Evolutionary conservation across 2,888 invertebrate genomes (phyloP).

Genomic region (Lithophane semibrunnea): DNA sequence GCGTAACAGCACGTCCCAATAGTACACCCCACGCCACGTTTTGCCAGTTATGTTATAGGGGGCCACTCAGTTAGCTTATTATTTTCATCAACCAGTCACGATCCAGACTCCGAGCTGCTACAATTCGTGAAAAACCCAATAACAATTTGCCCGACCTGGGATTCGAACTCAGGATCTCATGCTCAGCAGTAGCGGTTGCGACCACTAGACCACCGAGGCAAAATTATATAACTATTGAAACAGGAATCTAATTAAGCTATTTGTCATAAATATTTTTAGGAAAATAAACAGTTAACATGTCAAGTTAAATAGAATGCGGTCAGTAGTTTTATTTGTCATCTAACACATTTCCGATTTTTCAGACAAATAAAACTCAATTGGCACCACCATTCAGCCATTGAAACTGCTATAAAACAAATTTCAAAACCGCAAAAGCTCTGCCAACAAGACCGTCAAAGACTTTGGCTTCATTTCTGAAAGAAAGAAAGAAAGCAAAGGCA

Average conservation of each 20-base stretch:
- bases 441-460: slow-evolving; percentile 45
- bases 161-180: neutral
- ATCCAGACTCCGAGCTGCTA: neutral
- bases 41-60: neutral
- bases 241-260: neutral
- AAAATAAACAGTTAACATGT: slow-evolving; percentile 3
- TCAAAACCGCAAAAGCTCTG: slow-evolving; percentile 41
- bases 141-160: neutral
- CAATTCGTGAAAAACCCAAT: too few relatives aligned
- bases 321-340: slow-evolving; percentile 10
- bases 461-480: slow-evolving; percentile 37
- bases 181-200: neutral
- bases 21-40: neutral
- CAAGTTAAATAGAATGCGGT: slow-evolving; percentile 5
- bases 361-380: slow-evolving; percentile 53
- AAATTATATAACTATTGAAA: neutral
- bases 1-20: too few relatives aligned
- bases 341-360: slow-evolving; percentile 32
- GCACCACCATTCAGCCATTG: slow-evolving; percentile 39
- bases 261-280: neutral
- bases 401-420: slow-evolving; percentile 42
- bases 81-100: neutral
- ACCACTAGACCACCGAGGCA: neutral
- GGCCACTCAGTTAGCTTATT: neutral
- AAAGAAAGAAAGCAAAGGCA: slow-evolving; percentile 31